phyloP scores from a whole-genome alignment of 1,140 invertebrate species.

The Apis cerana region DNA sequence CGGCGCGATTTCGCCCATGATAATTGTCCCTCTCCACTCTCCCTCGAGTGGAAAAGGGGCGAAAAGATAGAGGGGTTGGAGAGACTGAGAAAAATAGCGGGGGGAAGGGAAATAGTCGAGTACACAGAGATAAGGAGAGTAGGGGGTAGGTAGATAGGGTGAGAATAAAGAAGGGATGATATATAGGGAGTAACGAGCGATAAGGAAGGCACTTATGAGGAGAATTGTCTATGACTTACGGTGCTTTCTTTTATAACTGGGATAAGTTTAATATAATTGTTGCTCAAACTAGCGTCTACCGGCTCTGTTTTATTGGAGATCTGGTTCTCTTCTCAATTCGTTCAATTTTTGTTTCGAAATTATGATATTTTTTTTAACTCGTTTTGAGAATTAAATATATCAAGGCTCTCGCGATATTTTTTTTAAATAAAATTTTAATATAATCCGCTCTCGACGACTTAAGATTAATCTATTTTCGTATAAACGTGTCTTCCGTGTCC shows the following conservation, averaged over 20 bases:
- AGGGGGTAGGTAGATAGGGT: neutral
- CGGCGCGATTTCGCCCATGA: neutral
- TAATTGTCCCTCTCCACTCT: neutral
- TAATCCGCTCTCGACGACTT: too few relatives aligned
- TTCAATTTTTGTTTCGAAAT: too few relatives aligned
- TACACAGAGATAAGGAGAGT: constrained; percentile 21
- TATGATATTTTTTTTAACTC: too few relatives aligned
- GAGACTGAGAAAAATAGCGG: constrained; percentile 6
- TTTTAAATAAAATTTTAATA: too few relatives aligned
- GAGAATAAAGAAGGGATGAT: constrained; percentile 6
- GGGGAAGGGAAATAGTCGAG: neutral
- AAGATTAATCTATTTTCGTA: too few relatives aligned
- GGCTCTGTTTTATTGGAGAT: neutral
- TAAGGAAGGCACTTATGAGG: constrained; percentile 6
- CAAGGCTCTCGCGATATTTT: too few relatives aligned
- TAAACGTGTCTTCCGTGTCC: neutral
- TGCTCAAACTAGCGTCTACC: neutral
- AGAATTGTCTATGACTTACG: neutral
- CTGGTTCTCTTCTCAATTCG: neutral
- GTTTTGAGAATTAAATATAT: too few relatives aligned
- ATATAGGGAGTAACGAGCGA: constrained; percentile 10
- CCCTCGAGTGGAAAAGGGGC: neutral
- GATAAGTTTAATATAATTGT: neutral
- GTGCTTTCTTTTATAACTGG: neutral
- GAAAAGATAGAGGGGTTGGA: neutral